A percentile compares a stretch with the other conserved stretches of the same genome.
Evolutionary conservation across 2,888 invertebrate genomes (phyloP).

Genomic region (Diaphora mendica): DNA sequence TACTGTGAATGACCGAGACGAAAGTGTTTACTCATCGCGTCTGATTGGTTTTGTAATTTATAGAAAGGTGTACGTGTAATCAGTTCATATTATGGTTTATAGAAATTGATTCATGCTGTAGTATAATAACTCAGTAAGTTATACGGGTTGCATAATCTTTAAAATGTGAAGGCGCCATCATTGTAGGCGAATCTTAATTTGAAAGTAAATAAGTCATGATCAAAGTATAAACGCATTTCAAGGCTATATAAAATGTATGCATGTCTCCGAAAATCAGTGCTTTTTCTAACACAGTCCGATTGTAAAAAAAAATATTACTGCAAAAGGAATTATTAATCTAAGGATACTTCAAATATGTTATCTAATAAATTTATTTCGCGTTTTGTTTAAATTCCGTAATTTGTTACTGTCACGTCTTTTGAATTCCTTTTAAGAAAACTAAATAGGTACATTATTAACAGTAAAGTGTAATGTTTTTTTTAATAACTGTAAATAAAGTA

Average conservation of each 20-base stretch:
- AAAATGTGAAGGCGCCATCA: background rate
- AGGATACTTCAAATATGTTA: no score
- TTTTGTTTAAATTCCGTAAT: no score
- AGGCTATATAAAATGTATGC: background rate
- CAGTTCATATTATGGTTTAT: slow-evolving; percentile 43
- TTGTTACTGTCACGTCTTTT: no score
- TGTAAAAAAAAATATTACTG: background rate
- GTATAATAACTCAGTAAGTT: slow-evolving; percentile 29
- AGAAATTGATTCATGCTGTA: slow-evolving; percentile 21
- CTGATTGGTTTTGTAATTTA: slow-evolving; percentile 52
- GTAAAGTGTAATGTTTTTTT: no score
- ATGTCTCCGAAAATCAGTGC: background rate
- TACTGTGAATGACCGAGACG: slow-evolving; percentile 53
- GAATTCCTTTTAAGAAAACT: no score
- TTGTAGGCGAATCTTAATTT: background rate
- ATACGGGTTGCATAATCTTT: slow-evolving; percentile 19
- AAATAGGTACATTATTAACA: no score
- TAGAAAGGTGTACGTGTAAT: slow-evolving; percentile 49
- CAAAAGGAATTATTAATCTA: no score
- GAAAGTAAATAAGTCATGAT: background rate
- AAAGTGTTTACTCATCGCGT: slow-evolving; percentile 54
- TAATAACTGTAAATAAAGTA: background rate
- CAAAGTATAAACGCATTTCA: background rate
- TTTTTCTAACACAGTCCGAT: background rate
- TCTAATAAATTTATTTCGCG: no score